Conservation (phyloP, 2,113 vertebrate genomes). For the Corapipo altera region DNA sequence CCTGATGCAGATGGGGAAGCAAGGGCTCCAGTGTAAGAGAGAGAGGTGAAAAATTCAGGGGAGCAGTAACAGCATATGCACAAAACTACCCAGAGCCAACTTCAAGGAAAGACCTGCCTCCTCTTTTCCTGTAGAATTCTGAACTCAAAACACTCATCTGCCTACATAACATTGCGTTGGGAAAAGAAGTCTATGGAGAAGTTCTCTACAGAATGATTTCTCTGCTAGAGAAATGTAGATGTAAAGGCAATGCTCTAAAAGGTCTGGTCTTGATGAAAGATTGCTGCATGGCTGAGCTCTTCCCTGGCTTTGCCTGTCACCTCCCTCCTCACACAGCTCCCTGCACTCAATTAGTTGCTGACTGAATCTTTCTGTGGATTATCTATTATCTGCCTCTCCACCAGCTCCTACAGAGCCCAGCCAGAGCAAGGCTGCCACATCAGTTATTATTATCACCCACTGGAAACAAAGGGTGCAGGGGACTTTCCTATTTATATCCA, state of each 20-base stretch:
- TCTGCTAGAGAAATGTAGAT: neutral
- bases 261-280: accelerated
- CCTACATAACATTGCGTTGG: accelerated
- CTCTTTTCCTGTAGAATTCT: neutral
- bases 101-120: neutral
- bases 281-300: neutral
- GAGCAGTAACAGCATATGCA: neutral
- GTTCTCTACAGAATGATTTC: neutral
- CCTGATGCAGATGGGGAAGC: neutral
- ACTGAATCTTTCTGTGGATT: neutral
- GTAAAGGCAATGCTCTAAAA: neutral
- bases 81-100: neutral
- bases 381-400: neutral
- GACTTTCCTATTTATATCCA: constrained; percentile 18
- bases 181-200: neutral
- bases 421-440: neutral
- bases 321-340: neutral
- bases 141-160: accelerated
- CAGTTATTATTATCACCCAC: neutral
- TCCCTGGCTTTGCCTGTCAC: neutral
- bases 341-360: neutral
- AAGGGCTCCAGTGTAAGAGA: neutral
- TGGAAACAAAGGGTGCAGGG: neutral
- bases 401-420: neutral
- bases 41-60: neutral